These are phyloP conservation scores for Penaeus vannamei DNA, from an alignment of 1,140 invertebrate genomes.

Conservation along the genomic window DNA sequence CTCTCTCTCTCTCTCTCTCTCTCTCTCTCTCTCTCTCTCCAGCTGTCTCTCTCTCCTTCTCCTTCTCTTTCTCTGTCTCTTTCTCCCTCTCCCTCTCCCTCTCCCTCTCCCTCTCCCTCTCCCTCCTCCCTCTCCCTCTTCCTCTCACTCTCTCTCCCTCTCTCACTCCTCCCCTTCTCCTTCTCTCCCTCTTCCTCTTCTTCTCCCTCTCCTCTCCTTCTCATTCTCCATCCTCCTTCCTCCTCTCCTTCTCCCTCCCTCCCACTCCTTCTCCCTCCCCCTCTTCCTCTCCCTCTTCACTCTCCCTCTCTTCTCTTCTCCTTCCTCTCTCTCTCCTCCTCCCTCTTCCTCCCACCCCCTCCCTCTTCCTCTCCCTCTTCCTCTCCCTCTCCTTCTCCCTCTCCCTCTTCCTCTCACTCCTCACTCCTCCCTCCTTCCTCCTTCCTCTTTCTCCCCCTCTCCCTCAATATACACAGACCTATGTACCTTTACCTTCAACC, in stretches of 20 bases:
- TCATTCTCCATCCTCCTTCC: not conserved
- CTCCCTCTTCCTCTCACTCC: not conserved
- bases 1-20: conserved; percentile 11
- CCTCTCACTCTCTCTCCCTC: too few relatives aligned
- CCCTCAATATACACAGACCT: conserved; percentile 12
- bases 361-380: not conserved
- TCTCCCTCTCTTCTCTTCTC: not conserved
- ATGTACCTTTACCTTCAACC: too few relatives aligned
- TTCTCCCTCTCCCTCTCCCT: conserved; percentile 10
- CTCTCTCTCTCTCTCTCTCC: too few relatives aligned
- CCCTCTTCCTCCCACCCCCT: not conserved
- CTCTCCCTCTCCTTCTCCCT: not conserved
- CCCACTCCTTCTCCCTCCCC: not conserved
- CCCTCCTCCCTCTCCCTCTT: conserved; percentile 10
- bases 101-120: conserved; percentile 9
- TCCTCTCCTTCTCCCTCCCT: too few relatives aligned
- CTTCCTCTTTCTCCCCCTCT: conserved; percentile 2
- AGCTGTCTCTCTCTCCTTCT: not conserved
- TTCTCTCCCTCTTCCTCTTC: too few relatives aligned
- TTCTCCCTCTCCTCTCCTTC: not conserved
- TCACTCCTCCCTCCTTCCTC: not conserved
- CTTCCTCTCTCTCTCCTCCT: not conserved
- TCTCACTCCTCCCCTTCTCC: conserved; percentile 2
- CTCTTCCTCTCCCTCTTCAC: not conserved
- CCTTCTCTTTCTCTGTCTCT: conserved; percentile 2